Evolutionary conservation across 2,888 invertebrate genomes (phyloP), one percentile per base, ranked within the genome.

Genomic region (Drosophila phalerata): DNA sequence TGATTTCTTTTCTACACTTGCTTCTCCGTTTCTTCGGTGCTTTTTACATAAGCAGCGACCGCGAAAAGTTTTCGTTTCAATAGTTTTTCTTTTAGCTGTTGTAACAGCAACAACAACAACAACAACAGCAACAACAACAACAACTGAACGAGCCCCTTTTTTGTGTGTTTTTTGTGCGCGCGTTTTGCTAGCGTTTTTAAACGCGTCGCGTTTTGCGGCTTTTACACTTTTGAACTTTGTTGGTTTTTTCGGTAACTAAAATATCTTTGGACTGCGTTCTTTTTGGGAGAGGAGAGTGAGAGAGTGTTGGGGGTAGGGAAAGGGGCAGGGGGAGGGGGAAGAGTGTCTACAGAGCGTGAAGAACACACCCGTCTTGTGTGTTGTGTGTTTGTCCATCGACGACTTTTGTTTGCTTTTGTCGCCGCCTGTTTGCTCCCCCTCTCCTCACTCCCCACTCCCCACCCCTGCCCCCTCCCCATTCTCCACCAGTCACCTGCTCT

Each of bases 171-270:
- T 22, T 28, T 28, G 43, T 42, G 56, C 32, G 69, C 55, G 82
- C 73, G 68, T 79, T 77, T 84, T 48, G 40, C 42, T 45, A 25
- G 76, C 79, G 80, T 11, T 32, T 75, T 66, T 10, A 79, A 63
- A 58, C 80, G 80, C 77, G 19, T 45, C 38, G 49, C 38, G 5
- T 28, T 11, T 37, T 30, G 83, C 83, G 83, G 86, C 84, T 60
- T 88, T 84, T 83, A 69, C 55, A 73, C 77, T 71, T 88, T 88
- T 86, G 86, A 83, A 83, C 88, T 82, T 76, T 69, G n/a, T 49
- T 34, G 1, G 15, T 15, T 11, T 68, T 57, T 48, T 51, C 17
- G 47, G 51, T 58, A 64, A 72, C 71, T 53, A 71, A 53, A 42
- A 37, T 43, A 53, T 62, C 25, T 43, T 53, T 15, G 6, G 22